Evolutionary conservation across 2,888 invertebrate species (phyloP), one percentile per base, ranked within the genome.

Genomic region (Pammene fasciana): DNA sequence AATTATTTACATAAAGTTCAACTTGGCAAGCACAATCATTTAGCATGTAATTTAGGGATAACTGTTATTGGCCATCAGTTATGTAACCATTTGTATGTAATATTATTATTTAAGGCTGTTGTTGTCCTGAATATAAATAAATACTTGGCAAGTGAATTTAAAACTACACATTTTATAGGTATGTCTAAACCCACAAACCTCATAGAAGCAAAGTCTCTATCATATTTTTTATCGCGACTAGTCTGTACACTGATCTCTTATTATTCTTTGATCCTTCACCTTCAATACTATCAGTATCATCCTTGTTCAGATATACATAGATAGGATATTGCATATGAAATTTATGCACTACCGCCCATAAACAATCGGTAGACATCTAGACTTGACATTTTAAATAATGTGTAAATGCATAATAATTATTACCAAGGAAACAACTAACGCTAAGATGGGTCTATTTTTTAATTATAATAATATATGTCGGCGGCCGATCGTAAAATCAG

Each of bases 331-430:
- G 16, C 14, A 34, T 61, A 54, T 67, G 61, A 61, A 68, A 68
- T 62, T 48, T 68, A 68, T 68, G 56, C 56, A 56, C 55, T 48
- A 64, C 26, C 41, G 41, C 34, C 10, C 62, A 68, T 68, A 64
- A 64, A 62, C 56, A 56, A 67, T 41, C 56, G 43, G 3, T 11
- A 57, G 62, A 62, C 62, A 50, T 50, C 7, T 36, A 46, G 26
- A 4, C 26, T 26, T 26, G 26, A 26, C 26, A 26, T 26, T 26
- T 56, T 57, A 56, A 50, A 43, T 56, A 64, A 45, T 50, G 16
- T 26, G 18, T 14, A 46, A 48, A 36, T 57, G 16, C 50, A 56
- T 57, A 57, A 52, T 68, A 64, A 56, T 68, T 62, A 68, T 64
- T 57, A 52, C 36, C 7, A 26, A 68, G 68, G 68, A 68, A 68